phyloP scores from a whole-genome alignment of 2,113 vertebrate species.

The Galeopterus variegatus region DNA sequence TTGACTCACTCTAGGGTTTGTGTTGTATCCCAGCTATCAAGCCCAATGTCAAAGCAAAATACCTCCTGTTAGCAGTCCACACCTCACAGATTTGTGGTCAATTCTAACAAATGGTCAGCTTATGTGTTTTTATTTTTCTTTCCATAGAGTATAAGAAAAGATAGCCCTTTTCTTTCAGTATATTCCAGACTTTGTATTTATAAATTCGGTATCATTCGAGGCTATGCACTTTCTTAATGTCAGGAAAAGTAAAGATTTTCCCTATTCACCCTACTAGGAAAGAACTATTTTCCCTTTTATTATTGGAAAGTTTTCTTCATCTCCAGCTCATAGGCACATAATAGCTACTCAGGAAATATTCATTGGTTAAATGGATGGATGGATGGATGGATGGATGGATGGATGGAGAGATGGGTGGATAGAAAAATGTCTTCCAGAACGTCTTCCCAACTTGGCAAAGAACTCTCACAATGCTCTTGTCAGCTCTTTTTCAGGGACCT shows the following conservation, averaged over 20 bases:
- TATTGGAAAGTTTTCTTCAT: background rate
- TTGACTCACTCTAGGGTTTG: background rate
- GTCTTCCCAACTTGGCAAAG: constrained; percentile 77
- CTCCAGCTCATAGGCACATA: constrained; percentile 51
- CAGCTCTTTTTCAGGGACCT: constrained; percentile 59
- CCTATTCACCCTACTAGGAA: background rate
- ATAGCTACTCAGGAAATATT: background rate
- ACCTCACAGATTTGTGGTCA: background rate
- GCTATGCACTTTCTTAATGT: background rate
- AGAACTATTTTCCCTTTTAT: constrained; percentile 36
- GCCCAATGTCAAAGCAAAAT: background rate
- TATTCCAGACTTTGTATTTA: constrained; percentile 41
- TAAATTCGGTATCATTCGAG: background rate
- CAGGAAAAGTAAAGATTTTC: constrained; percentile 17
- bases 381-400: background rate
- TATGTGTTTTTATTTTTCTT: constrained; percentile 38
- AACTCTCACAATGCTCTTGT: constrained; percentile 39
- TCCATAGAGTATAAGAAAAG: constrained; percentile 33
- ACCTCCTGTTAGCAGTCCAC: background rate
- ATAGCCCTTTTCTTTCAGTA: background rate
- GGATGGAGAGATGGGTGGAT: background rate
- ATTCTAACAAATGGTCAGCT: constrained; percentile 21
- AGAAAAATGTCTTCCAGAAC: constrained; percentile 37
- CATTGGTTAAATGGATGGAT: background rate
- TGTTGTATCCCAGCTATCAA: background rate